Conservation (phyloP, 2,797 vertebrate genomes). For the Calcarius lapponicus region DNA sequence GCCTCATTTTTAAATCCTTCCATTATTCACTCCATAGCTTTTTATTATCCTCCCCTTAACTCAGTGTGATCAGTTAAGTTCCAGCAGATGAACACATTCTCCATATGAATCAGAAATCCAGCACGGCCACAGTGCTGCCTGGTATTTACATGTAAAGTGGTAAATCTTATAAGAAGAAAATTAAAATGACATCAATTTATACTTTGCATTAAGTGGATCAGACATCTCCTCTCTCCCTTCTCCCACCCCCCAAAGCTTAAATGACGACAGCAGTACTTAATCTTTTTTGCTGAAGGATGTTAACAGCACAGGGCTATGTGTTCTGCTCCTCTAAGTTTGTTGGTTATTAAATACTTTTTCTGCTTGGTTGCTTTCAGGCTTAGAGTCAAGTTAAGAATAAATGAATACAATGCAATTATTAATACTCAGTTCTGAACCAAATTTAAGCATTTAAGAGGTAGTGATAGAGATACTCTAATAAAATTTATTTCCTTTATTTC, state of each 20-base stretch:
- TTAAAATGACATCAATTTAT: constrained; percentile 61
- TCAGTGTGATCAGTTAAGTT: constrained; percentile 57
- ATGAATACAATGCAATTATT: not conserved
- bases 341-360: constrained; percentile 45
- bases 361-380: constrained; percentile 36
- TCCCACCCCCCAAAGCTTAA: not conserved
- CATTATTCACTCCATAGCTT: constrained; percentile 59
- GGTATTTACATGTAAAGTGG: constrained; percentile 62
- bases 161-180: constrained; percentile 65
- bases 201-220: constrained; percentile 56
- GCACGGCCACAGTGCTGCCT: not conserved
- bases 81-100: constrained; percentile 45
- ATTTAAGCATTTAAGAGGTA: not conserved
- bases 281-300: constrained; percentile 43
- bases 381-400: constrained; percentile 39
- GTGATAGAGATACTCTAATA: not conserved
- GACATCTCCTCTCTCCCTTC: constrained; percentile 26
- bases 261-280: constrained; percentile 42
- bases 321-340: constrained; percentile 34
- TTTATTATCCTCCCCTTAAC: constrained; percentile 63
- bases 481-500: not conserved
- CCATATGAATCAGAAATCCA: constrained; percentile 39
- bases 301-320: not conserved
- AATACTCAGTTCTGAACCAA: not conserved
- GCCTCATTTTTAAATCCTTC: constrained; percentile 56